Evolutionary conservation across 2,113 vertebrate species (phyloP).

Genomic region (Rafetus swinhoei): DNA sequence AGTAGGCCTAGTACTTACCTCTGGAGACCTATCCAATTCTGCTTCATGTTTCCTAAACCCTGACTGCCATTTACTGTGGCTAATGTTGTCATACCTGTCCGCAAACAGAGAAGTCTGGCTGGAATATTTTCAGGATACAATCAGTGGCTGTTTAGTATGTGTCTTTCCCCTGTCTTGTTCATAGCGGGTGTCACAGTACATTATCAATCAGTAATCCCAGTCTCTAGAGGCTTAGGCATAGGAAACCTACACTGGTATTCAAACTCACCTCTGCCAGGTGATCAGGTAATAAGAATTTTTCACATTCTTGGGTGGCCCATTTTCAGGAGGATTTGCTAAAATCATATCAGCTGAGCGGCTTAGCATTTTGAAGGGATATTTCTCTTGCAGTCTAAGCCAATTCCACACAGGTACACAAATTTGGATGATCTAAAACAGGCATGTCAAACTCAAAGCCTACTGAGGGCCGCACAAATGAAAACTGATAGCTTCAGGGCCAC

Average conservation of each 20-base stretch:
- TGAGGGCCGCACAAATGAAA: too few species aligned
- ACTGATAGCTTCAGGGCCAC: too few species aligned
- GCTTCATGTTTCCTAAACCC: not conserved
- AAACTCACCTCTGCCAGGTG: not conserved
- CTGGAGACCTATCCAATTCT: not conserved
- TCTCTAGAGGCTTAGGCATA: not conserved
- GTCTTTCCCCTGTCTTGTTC: not conserved
- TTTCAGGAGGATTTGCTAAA: not conserved
- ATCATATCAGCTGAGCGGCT: not conserved
- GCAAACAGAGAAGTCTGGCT: not conserved
- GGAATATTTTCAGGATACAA: not conserved
- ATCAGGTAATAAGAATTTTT: not conserved
- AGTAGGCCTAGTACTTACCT: not conserved
- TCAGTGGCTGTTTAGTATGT: not conserved
- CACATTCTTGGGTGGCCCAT: not conserved
- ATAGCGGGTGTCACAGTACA: not conserved
- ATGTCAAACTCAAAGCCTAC: too few species aligned
- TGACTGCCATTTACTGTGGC: not conserved
- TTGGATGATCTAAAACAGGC: not conserved
- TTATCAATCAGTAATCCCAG: not conserved
- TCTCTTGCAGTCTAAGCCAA: not conserved
- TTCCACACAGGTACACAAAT: not conserved
- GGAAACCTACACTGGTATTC: not conserved
- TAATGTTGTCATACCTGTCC: not conserved
- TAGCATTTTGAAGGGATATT: not conserved